Percentiles rank a stretch among this genome's conserved stretches.
Conservation (phyloP, 2,888 invertebrate species). For the Caenorhabditis macrosperma region DNA sequence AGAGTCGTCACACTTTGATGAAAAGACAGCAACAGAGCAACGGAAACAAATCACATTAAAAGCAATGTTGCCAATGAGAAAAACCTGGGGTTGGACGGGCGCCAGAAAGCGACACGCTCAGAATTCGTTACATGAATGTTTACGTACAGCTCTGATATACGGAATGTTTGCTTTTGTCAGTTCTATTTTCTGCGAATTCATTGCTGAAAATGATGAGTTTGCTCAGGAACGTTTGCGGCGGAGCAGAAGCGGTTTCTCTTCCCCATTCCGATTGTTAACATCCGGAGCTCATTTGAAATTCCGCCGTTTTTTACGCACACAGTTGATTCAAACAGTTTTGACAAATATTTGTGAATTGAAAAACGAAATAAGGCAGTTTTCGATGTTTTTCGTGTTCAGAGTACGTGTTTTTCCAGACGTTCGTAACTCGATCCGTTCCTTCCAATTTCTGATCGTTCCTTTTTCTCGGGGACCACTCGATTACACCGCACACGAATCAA, state of each 20-base stretch:
- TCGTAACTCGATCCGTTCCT: not conserved
- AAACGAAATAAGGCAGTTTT: not conserved
- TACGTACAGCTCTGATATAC: conserved; percentile 29
- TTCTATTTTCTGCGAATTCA: not conserved
- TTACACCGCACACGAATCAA: not conserved
- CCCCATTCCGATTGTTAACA: too few relatives aligned
- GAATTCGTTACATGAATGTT: conserved; percentile 48
- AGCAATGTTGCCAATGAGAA: conserved; percentile 49
- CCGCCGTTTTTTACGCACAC: too few relatives aligned
- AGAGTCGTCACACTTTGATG: conserved; percentile 8
- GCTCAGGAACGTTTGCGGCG: too few relatives aligned
- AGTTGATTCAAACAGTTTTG: too few relatives aligned
- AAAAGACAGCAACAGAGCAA: not conserved
- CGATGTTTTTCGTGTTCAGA: not conserved
- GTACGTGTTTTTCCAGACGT: not conserved
- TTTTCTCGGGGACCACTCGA: not conserved
- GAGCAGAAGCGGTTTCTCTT: too few relatives aligned
- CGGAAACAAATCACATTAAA: conserved; percentile 49
- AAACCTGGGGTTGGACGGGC: conserved; percentile 32
- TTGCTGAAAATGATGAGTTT: too few relatives aligned
- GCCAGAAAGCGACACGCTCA: conserved; percentile 14
- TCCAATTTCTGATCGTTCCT: not conserved
- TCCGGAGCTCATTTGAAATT: too few relatives aligned
- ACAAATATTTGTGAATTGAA: not conserved
- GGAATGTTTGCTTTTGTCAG: conserved; percentile 33